phyloP scores from a whole-genome alignment of 1,140 invertebrate species.

The Drosophila pseudoananassae region DNA sequence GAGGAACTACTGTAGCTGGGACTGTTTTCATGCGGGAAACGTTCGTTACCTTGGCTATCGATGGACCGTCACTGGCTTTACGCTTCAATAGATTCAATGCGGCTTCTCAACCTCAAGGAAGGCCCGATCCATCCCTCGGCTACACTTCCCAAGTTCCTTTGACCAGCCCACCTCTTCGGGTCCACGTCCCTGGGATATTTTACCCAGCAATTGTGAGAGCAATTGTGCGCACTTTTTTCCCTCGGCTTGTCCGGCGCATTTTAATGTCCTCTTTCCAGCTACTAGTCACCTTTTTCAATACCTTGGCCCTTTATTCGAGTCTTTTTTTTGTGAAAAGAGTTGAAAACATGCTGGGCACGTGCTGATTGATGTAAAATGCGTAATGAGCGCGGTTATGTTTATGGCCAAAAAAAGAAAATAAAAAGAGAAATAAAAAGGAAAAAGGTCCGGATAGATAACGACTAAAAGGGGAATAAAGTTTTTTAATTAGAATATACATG shows the following conservation, averaged over 20 bases:
- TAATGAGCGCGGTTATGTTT: constrained; percentile 75
- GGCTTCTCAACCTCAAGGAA: constrained; percentile 15
- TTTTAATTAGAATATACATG: constrained; percentile 73
- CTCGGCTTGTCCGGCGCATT: constrained; percentile 51
- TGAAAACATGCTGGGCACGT: constrained; percentile 77
- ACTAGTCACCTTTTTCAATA: constrained; percentile 17
- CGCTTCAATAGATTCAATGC: constrained; percentile 27
- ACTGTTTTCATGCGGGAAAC: constrained; percentile 17
- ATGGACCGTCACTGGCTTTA: constrained; percentile 9
- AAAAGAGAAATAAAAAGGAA: constrained; percentile 3
- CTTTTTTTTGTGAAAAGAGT: constrained; percentile 48
- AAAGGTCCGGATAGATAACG: constrained; percentile 59
- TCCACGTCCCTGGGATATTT: constrained; percentile 55
- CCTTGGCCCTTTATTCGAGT: constrained; percentile 2
- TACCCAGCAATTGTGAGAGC: constrained; percentile 60
- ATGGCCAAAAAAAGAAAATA: constrained; percentile 23
- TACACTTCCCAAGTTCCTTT: neutral
- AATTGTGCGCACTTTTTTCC: constrained; percentile 70
- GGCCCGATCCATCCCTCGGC: neutral
- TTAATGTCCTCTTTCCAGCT: constrained; percentile 46
- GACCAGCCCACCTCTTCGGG: constrained; percentile 13
- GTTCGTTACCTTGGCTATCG: constrained; percentile 39
- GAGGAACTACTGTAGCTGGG: constrained; percentile 17
- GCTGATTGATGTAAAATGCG: constrained; percentile 81
- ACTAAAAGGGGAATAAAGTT: constrained; percentile 54